These are phyloP conservation scores for Aphodius granarius DNA, from an alignment of 2,888 invertebrate genomes.

Conservation along the genomic window DNA sequence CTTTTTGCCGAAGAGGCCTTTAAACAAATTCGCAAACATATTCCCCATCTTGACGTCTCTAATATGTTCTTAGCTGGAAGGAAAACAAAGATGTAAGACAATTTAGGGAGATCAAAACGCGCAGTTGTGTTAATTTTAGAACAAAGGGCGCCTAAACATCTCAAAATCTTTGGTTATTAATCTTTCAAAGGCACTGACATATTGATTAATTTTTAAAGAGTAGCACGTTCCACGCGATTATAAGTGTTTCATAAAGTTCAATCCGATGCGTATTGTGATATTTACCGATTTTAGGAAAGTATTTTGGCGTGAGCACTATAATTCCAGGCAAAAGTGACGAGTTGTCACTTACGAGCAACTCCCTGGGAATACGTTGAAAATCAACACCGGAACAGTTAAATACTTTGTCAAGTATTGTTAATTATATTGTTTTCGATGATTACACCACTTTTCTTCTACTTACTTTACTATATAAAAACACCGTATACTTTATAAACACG, in stretches of 20 bases:
- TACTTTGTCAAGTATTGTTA: background rate
- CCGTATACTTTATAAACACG: slow-evolving; percentile 56
- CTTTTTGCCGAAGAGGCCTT: slow-evolving; percentile 99
- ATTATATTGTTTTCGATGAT: background rate
- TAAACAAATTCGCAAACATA: slow-evolving; percentile 95
- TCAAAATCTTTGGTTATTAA: slow-evolving; percentile 44
- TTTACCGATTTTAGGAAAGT: background rate
- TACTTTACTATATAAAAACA: slow-evolving; percentile 61
- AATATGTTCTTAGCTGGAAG: slow-evolving; percentile 42
- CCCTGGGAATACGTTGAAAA: slow-evolving; percentile 54
- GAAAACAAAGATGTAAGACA: slow-evolving; percentile 7
- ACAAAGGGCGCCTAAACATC: slow-evolving; percentile 39
- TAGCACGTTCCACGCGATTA: background rate
- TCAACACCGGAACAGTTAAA: slow-evolving; percentile 37
- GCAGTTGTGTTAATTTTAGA: slow-evolving; percentile 33
- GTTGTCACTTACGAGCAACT: slow-evolving; percentile 59
- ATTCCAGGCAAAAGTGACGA: slow-evolving; percentile 55
- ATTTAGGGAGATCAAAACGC: background rate
- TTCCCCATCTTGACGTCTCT: slow-evolving; percentile 87
- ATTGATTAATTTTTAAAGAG: slow-evolving; percentile 45
- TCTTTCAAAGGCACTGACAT: slow-evolving; percentile 48
- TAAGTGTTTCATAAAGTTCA: background rate
- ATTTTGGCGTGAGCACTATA: background rate
- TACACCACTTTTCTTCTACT: slow-evolving; percentile 43
- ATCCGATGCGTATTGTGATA: background rate